Evolutionary conservation across 2,797 vertebrate species (phyloP).

Genomic region (Tachyglossus aculeatus): DNA sequence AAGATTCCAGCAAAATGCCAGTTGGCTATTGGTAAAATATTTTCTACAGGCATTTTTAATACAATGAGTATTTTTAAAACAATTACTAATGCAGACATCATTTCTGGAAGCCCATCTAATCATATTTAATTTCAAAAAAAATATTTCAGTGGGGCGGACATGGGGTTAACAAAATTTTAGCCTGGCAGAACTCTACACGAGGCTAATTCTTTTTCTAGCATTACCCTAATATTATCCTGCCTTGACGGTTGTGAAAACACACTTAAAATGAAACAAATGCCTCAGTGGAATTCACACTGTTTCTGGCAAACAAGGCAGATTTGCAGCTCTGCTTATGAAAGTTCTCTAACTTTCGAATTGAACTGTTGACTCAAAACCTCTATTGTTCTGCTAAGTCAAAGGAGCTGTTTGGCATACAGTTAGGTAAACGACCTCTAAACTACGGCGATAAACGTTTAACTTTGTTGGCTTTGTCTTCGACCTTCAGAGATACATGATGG

Average conservation of each 20-base stretch:
- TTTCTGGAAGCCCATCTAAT: slow-evolving; percentile 11
- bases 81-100: background rate
- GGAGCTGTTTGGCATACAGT: background rate
- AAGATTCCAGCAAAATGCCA: background rate
- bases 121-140: slow-evolving; percentile 12
- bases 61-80: slow-evolving; percentile 10
- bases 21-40: background rate
- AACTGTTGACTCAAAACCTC: background rate
- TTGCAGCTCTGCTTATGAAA: no score
- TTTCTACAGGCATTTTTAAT: background rate
- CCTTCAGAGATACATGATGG: background rate
- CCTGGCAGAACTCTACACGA: no score
- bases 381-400: background rate
- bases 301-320: no score
- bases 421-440: no score
- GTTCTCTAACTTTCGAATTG: no score
- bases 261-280: no score
- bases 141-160: background rate
- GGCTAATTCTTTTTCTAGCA: no score
- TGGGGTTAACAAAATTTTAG: no score
- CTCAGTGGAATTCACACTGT: no score
- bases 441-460: no score
- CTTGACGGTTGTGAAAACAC: no score
- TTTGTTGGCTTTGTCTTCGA: background rate
- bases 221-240: no score